Base-by-base conservation (phyloP, 2,888 invertebrate species). In the Agelastica alni region DNA sequence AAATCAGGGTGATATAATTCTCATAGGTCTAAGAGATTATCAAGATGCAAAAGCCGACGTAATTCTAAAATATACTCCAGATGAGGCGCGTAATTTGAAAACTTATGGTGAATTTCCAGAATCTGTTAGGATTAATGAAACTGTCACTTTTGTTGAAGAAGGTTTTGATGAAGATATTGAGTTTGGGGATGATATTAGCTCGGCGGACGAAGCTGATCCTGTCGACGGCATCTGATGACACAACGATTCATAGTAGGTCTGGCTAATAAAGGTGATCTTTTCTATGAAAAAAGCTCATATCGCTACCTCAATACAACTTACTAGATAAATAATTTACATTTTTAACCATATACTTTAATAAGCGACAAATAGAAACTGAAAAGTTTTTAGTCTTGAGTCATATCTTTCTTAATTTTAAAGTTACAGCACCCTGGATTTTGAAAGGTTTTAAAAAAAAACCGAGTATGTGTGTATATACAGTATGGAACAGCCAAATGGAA, bases 31-130 rank as follows among this genome's bases (percentile, higher is more conserved):
- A 71, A 85, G 99, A 76, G 97, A 97, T 79, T 98, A 96, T 79
- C 98, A 95, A 81, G 93, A 95, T 75, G 91, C 94, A 6, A 96
- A 98, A 80, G 98, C 98, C 55, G 99, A 99, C 80, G 98, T 99
- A 62, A 99, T 99, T 72, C 83, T 97, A 67, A 99, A 99, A 80
- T 99, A 99, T 77, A 97, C 97, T 61, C 93, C 98, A 18, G 99
- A 99, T 77, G 99, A 99, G 81, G 98, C 98, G 41, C 87, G 99
- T 76, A 97, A 98, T 82, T 83, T 99, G 75, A 99, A 99, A 81
- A 94, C 96, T 30, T 97, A 98, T 72, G 98, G 97, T 71, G 96
- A 98, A 82, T 92, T 99, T 80, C 99, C 99, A 55, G 98, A 99
- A 83, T 93, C 93, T 71, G 94, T 94, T 66, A 93, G 96, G 78